Evolutionary conservation across 2,888 invertebrate genomes (phyloP).

Genomic region (Orchesellides sinensis): DNA sequence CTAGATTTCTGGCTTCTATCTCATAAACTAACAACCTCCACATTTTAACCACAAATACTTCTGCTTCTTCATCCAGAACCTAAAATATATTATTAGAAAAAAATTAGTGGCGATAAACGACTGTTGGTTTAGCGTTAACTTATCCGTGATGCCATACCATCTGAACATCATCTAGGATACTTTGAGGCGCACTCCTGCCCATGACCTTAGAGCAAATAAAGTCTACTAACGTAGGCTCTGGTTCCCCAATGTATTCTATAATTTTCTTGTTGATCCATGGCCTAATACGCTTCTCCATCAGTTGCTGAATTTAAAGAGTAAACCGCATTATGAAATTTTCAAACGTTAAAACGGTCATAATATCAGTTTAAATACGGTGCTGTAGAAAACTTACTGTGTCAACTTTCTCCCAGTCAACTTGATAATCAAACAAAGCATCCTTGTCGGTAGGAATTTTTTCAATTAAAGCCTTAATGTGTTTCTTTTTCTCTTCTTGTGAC

Average conservation of each 20-base stretch:
- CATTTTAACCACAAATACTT: slow-evolving; percentile 99
- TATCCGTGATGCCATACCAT: slow-evolving; percentile 87
- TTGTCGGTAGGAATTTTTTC: slow-evolving; percentile 99
- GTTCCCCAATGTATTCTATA: slow-evolving; percentile 99
- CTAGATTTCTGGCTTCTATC: slow-evolving; percentile 86
- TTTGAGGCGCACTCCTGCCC: slow-evolving; percentile 94
- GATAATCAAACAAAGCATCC: slow-evolving; percentile 95
- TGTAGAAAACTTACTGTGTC: slow-evolving; percentile 80
- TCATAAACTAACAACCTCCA: slow-evolving; percentile 99
- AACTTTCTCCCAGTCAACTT: slow-evolving; percentile 92
- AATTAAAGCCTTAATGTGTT: slow-evolving; percentile 97
- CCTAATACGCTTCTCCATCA: slow-evolving; percentile 96
- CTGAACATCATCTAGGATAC: slow-evolving; percentile 98
- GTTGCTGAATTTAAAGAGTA: slow-evolving; percentile 80
- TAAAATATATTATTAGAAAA: slow-evolving; percentile 77
- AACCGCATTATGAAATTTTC: background rate
- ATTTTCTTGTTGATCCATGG: slow-evolving; percentile 99
- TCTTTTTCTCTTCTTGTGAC: slow-evolving; percentile 95
- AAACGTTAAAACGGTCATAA: background rate
- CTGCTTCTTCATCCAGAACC: slow-evolving; percentile 99
- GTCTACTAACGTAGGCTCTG: slow-evolving; percentile 98
- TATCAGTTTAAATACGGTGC: background rate
- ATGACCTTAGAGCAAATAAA: slow-evolving; percentile 99
- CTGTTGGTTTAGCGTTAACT: too few relatives aligned
- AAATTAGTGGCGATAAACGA: too few relatives aligned